Evolutionary conservation across 2,797 vertebrate genomes (phyloP).

Genomic region (Tauraco hartlaubi): DNA sequence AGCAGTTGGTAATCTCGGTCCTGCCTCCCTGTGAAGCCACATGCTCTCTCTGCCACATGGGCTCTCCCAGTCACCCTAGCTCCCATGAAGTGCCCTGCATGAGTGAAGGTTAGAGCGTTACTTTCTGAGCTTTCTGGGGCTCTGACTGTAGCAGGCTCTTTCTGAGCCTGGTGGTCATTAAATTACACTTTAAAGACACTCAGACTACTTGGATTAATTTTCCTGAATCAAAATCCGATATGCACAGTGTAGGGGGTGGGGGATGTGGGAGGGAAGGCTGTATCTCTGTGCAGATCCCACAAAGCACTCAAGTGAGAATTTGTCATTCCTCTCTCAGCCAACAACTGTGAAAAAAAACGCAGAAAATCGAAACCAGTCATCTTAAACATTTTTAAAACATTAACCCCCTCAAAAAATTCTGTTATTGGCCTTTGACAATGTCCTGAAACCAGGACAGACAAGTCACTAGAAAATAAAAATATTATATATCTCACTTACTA

Average conservation of each 20-base stretch:
- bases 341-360: background rate
- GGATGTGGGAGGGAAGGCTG: background rate
- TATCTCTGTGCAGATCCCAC: background rate
- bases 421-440: background rate
- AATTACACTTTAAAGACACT: background rate
- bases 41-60: background rate
- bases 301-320: background rate
- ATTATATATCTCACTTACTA: background rate
- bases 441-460: background rate
- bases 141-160: background rate
- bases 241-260: background rate
- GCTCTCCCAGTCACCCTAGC: background rate
- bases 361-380: background rate
- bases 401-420: background rate
- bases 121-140: background rate
- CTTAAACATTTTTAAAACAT: background rate
- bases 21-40: background rate
- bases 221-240: background rate
- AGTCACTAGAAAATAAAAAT: background rate
- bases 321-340: background rate
- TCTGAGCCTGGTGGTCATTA: background rate
- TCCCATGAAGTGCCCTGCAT: rapidly evolving
- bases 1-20: rapidly evolving
- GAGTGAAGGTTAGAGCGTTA: background rate
- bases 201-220: background rate